Percentiles rank a stretch among this genome's conserved stretches.
phyloP scores from a whole-genome alignment of 2,113 vertebrate species.

The Prionailurus viverrinus region DNA sequence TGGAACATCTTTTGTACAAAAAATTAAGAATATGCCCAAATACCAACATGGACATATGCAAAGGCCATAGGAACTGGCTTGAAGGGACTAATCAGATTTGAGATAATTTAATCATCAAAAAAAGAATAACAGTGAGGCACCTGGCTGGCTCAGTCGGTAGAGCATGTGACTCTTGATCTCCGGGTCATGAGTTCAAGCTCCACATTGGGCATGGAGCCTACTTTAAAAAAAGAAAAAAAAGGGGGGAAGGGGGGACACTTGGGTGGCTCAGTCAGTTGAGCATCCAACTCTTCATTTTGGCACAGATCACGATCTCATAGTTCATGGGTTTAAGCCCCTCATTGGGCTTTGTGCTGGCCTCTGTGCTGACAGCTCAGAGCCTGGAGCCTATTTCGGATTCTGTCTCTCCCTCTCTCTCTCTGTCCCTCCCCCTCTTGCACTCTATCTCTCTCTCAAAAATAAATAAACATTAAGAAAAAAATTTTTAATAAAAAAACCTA shows the following conservation, averaged over 20 bases:
- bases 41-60: background rate
- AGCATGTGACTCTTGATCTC: background rate
- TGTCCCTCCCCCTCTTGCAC: too few species aligned
- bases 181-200: background rate
- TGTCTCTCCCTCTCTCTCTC: too few species aligned
- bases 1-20: background rate
- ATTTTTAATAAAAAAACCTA: background rate
- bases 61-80: background rate
- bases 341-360: too few species aligned
- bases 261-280: too few species aligned
- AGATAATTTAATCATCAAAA: constrained; percentile 9
- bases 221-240: background rate
- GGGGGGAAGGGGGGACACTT: too few species aligned
- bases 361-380: too few species aligned
- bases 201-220: background rate
- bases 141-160: background rate
- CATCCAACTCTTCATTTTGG: too few species aligned
- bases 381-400: too few species aligned
- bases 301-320: too few species aligned
- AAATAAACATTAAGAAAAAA: too few species aligned
- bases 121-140: background rate
- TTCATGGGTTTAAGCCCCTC: too few species aligned
- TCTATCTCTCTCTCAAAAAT: too few species aligned
- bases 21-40: background rate
- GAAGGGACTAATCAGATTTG: background rate